These are phyloP conservation scores for Hymenochirus boettgeri DNA, from an alignment of 2,113 vertebrate genomes.

Conservation along the genomic window DNA sequence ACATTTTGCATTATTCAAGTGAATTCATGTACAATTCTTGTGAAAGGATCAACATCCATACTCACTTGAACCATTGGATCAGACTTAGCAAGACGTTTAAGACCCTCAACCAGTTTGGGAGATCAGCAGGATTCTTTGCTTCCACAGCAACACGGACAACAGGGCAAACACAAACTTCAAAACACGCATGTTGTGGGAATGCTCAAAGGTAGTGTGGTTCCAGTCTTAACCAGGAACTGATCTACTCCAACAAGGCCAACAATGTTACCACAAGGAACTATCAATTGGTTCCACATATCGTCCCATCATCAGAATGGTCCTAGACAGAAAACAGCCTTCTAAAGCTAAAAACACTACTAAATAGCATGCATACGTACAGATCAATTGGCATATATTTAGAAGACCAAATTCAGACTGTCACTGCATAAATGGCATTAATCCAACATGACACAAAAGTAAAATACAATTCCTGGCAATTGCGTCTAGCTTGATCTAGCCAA, in stretches of 20 bases:
- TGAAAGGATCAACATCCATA: no score
- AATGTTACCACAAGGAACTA: slow-evolving; percentile 63
- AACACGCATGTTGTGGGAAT: slow-evolving; percentile 58
- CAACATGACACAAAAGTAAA: no score
- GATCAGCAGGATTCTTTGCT: slow-evolving; percentile 59
- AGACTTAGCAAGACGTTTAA: slow-evolving; percentile 61
- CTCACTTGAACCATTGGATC: slow-evolving; percentile 62
- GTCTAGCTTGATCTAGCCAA: no score
- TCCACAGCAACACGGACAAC: slow-evolving; percentile 58
- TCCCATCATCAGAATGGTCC: slow-evolving; percentile 65
- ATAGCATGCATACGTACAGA: no score
- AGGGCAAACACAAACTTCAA: slow-evolving; percentile 62
- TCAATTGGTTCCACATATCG: slow-evolving; percentile 61
- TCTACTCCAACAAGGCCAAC: slow-evolving; percentile 60
- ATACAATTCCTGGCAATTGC: no score
- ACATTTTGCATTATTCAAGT: no score
- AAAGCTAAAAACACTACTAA: no score
- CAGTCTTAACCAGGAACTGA: slow-evolving; percentile 59
- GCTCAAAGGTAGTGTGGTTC: slow-evolving; percentile 56
- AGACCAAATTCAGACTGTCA: no score
- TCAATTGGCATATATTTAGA: no score
- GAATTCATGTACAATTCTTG: no score
- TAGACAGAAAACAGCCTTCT: slow-evolving; percentile 33
- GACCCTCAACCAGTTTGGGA: slow-evolving; percentile 61
- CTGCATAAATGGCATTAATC: no score